Evolutionary conservation across 2,888 invertebrate genomes (phyloP).

Genomic region (Drosophila dives): DNA sequence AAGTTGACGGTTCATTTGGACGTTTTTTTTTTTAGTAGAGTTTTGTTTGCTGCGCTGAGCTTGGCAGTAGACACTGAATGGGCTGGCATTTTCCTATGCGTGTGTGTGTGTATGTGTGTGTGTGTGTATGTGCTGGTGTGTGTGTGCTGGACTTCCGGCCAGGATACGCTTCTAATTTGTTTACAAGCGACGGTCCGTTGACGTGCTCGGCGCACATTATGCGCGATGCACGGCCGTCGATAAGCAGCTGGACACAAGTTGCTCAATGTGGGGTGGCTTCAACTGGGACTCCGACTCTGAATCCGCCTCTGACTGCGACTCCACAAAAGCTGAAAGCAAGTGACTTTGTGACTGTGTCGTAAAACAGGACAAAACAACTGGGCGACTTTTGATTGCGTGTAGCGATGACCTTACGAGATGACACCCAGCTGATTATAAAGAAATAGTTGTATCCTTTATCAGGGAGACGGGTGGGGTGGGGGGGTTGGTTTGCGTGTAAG

Average conservation of each 20-base stretch:
- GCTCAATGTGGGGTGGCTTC: constrained; percentile 7
- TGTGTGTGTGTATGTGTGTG: constrained; percentile 18
- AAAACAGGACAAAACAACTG: constrained; percentile 18
- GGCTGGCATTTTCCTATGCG: constrained; percentile 16
- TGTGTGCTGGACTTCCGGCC: constrained; percentile 65
- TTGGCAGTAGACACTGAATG: constrained; percentile 28
- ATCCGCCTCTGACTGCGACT: not conserved
- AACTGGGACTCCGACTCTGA: not conserved
- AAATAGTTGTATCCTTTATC: constrained; percentile 53
- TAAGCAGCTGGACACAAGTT: constrained; percentile 65
- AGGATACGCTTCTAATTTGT: constrained; percentile 79
- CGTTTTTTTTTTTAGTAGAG: constrained; percentile 23
- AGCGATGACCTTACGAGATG: constrained; percentile 82
- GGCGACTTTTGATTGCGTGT: constrained; percentile 50
- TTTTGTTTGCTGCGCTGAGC: constrained; percentile 60
- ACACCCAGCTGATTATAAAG: constrained; percentile 79
- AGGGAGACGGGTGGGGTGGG: not conserved
- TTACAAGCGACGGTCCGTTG: constrained; percentile 66
- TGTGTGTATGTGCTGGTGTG: constrained; percentile 25
- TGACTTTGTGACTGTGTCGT: constrained; percentile 48
- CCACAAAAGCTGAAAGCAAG: constrained; percentile 9
- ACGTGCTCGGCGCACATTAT: constrained; percentile 73
- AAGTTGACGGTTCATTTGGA: constrained; percentile 53
- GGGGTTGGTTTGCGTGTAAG: constrained; percentile 51
- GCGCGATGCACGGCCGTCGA: constrained; percentile 67